These are phyloP conservation scores for Sitta carolinensis DNA, from an alignment of 2,797 vertebrate species.

Conservation along the genomic window DNA sequence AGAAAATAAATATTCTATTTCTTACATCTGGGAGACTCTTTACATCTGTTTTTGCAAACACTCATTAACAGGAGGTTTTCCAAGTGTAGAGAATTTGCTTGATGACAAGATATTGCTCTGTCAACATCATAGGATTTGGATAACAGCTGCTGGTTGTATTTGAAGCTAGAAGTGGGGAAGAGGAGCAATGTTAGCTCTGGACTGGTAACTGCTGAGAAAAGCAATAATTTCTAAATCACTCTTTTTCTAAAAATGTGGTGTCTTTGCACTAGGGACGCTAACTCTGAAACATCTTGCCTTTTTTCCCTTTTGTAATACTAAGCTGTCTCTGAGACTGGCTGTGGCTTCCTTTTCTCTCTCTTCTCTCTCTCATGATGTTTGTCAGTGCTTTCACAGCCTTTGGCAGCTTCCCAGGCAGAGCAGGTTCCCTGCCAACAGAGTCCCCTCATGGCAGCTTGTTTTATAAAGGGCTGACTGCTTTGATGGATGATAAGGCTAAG, in stretches of 20 bases:
- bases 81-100: background rate
- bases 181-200: background rate
- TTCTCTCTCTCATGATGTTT: background rate
- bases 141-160: background rate
- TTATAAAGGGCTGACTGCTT: slow-evolving; percentile 31
- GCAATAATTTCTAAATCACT: background rate
- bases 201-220: background rate
- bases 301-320: slow-evolving; percentile 20
- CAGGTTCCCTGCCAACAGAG: slow-evolving; percentile 28
- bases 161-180: background rate
- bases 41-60: background rate
- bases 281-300: background rate
- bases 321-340: background rate
- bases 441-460: background rate
- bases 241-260: background rate
- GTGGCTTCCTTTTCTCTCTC: background rate
- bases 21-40: background rate
- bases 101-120: background rate
- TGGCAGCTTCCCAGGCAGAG: slow-evolving; percentile 51
- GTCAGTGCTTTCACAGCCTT: background rate
- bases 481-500: slow-evolving; percentile 46
- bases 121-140: background rate
- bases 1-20: background rate
- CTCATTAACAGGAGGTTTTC: background rate
- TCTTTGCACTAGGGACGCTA: background rate